Evolutionary conservation across 2,113 vertebrate genomes (phyloP), one percentile per base, ranked within the genome.

Genomic region (Cricetomys ansorgei): DNA sequence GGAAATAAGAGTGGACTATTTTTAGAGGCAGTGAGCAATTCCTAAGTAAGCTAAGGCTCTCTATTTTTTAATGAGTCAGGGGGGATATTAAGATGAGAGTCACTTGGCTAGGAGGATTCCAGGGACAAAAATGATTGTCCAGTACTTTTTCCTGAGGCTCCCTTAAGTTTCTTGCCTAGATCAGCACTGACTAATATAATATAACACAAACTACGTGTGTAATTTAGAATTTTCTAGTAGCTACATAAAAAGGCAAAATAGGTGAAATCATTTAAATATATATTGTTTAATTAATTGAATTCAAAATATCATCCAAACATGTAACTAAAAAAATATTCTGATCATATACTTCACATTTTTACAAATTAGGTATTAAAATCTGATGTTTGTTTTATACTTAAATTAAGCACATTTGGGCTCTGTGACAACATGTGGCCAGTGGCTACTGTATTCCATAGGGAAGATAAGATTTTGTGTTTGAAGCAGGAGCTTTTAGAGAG

Each of bases 1-100:
- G 89, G 83, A 97, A 79, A 62, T 27, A 13, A 48, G 55, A 43
- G 50, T 43, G 45, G 43, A 40, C 72, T 94, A 57, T 89, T 96
- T 96, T 96, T 93, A 95, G 93, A 93, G 59, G 67, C 67, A 85
- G 1, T 90, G 91, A 95, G 69, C 25, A 91, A 84, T 69, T 94
- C 21, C 11, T 59, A 77, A 89, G 29, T 94, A 70, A 97, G 45
- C 45, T 77, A 89, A 81, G 37, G 43, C 29, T 50, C 9, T 70
- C 4, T n/a, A 45, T 90, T 92, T 72, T 59, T 95, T 62, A 93
- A 23, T 87, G 73, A 96, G 50, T 80, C 70, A 62, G 73, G 48
- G 67, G 72, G n/a, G 25, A 59, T 67, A 84, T 80, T 65, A 65
- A 73, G 27, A 25, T 50, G 34, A 75, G 40, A 80, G 25, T 95